These are phyloP conservation scores for Palythoa grandis DNA, from an alignment of 92 coral and sea anemone genomes.

Conservation along the genomic window DNA sequence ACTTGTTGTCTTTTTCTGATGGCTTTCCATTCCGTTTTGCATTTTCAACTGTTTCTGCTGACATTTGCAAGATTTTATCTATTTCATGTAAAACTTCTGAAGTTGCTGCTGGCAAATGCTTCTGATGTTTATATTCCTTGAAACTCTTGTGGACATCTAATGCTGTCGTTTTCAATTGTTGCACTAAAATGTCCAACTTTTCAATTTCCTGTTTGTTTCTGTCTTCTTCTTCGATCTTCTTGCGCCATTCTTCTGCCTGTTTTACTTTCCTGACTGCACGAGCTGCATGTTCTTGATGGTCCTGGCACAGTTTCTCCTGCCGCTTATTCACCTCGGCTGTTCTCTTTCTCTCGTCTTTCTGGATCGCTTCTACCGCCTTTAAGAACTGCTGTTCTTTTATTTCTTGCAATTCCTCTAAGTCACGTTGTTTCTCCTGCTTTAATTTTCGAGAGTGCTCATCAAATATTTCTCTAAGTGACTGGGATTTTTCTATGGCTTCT, in stretches of 20 bases:
- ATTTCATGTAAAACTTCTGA: slow-evolving; percentile 57
- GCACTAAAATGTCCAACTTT: slow-evolving; percentile 44
- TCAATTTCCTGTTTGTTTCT: slow-evolving; percentile 61
- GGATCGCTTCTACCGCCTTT: slow-evolving; percentile 61
- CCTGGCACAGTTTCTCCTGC: slow-evolving; percentile 64
- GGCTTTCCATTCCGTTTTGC: slow-evolving; percentile 57
- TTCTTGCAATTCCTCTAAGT: slow-evolving; percentile 57
- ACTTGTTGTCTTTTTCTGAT: slow-evolving; percentile 56
- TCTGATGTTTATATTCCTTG: slow-evolving; percentile 51
- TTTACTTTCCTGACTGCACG: slow-evolving; percentile 68
- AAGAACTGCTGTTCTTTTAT: slow-evolving; percentile 57
- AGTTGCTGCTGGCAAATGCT: slow-evolving; percentile 51
- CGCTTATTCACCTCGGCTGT: slow-evolving; percentile 58
- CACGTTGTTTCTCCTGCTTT: slow-evolving; percentile 43
- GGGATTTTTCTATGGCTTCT: slow-evolving; percentile 51
- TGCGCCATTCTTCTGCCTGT: slow-evolving; percentile 68
- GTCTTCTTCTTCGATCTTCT: slow-evolving; percentile 69
- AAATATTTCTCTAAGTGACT: slow-evolving; percentile 48
- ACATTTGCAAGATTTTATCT: slow-evolving; percentile 61
- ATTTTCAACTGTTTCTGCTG: slow-evolving; percentile 48
- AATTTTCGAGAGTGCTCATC: slow-evolving; percentile 53
- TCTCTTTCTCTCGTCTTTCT: slow-evolving; percentile 53
- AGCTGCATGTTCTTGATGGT: slow-evolving; percentile 68
- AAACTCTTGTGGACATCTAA: slow-evolving; percentile 54
- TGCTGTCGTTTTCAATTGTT: slow-evolving; percentile 50